Percentiles rank a stretch among this genome's conserved stretches.
These are phyloP conservation scores for Aethes cnicana DNA, from an alignment of 2,888 invertebrate species.

Conservation along the genomic window DNA sequence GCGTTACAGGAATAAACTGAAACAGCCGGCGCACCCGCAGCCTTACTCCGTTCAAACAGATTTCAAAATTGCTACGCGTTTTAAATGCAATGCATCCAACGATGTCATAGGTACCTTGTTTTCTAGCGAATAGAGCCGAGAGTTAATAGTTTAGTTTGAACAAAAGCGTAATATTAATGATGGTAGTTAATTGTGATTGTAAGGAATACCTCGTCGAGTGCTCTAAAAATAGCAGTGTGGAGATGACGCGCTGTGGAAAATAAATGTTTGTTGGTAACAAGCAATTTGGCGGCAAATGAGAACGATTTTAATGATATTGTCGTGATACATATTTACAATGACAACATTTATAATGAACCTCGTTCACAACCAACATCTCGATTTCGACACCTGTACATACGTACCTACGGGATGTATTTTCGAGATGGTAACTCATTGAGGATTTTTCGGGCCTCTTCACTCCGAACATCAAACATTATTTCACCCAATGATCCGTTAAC, in stretches of 20 bases:
- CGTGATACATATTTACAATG: too few relatives aligned
- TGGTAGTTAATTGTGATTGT: constrained; percentile 23
- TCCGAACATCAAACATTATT: too few relatives aligned
- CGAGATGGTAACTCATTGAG: too few relatives aligned
- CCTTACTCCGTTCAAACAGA: background rate
- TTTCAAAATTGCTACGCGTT: background rate
- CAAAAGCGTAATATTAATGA: constrained; percentile 23
- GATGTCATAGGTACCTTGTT: constrained; percentile 1
- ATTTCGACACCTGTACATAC: too few relatives aligned
- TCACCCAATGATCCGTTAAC: too few relatives aligned
- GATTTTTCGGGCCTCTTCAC: too few relatives aligned
- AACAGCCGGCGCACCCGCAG: background rate
- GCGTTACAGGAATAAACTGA: background rate
- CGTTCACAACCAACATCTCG: too few relatives aligned
- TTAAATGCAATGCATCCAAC: background rate
- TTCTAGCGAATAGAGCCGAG: constrained; percentile 1
- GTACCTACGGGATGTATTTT: too few relatives aligned
- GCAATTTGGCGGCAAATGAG: too few relatives aligned
- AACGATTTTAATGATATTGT: too few relatives aligned
- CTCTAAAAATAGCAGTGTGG: constrained; percentile 16
- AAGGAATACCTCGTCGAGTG: constrained; percentile 16
- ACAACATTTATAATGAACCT: too few relatives aligned
- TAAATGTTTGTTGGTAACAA: too few relatives aligned
- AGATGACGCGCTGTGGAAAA: constrained; percentile 1
- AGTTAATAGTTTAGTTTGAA: constrained; percentile 3